phyloP scores from a whole-genome alignment of 2,113 vertebrate genomes.

The Tinamus guttatus region DNA sequence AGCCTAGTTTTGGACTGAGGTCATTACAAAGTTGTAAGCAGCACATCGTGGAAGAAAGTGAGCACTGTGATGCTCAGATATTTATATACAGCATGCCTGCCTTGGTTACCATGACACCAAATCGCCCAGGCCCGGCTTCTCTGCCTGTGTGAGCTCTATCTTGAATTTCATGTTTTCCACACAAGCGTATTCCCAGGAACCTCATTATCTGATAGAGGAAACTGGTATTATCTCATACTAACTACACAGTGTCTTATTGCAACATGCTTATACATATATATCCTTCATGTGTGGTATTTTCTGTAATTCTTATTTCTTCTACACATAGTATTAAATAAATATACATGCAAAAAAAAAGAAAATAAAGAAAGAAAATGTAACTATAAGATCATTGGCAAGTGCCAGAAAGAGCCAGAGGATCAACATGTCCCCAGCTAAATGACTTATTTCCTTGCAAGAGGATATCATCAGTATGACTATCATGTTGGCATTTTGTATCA shows the following conservation, averaged over 20 bases:
- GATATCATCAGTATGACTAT: rapidly evolving
- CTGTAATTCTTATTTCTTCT: not conserved
- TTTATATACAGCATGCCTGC: not conserved
- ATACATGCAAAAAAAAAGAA: not conserved
- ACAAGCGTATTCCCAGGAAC: not conserved
- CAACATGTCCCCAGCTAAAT: not conserved
- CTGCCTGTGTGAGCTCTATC: not conserved
- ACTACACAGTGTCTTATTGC: not conserved
- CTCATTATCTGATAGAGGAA: not conserved
- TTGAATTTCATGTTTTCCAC: conserved; percentile 1
- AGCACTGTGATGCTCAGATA: not conserved
- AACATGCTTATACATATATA: not conserved
- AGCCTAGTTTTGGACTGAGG: not conserved
- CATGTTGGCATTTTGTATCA: not conserved
- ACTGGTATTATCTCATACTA: not conserved
- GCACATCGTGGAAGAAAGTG: not conserved
- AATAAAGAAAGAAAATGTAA: not conserved
- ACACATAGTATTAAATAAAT: not conserved
- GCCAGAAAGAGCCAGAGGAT: conserved; percentile 15
- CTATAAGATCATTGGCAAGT: not conserved
- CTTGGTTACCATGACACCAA: not conserved
- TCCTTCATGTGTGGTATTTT: not conserved
- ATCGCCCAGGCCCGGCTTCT: not conserved
- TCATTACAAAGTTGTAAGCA: not conserved
- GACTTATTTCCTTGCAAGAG: not conserved